Evolutionary conservation across 2,888 invertebrate species (phyloP), one percentile per base, ranked within the genome.

Genomic region (Myopa testacea): DNA sequence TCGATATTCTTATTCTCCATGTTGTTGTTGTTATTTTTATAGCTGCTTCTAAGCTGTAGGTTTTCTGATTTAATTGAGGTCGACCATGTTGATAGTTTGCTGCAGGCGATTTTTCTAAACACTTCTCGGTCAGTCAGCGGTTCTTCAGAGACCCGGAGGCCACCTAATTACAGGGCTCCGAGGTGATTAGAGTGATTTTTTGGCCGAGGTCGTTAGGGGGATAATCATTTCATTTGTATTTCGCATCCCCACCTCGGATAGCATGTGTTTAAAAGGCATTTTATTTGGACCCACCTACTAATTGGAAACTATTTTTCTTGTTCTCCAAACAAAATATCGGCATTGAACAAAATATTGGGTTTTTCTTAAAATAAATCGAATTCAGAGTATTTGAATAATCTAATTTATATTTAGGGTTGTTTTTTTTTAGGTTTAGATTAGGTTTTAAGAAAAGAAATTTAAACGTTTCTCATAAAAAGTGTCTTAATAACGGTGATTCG

Each of bases 61-160:
- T 55, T 62, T 62, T 62, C 63, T 55, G 34, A 76, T 78, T 71
- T 77, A 79, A 78, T 77, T 71, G 75, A 75, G 63, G 62, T 78
- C 68, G 74, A 62, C 34, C 58, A n/a, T 76, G 77, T 77, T 70
- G 72, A 75, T 60, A 38, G 68, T 19, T 26, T 26, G 26, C 26
- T 70, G 78, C 77, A 77, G 75, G 73, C 71, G 10, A 50, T 50
- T 50, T 69, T 69, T 26, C 12, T 10, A 19, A 50, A 19, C n/a
- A n/a, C 50, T 52, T 69, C 45, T 70, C 45, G 16, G 45, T 10
- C 10, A 10, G 45, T 6, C 34, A 14, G 37, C 67, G 16, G 40
- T 16, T 14, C 14, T 10, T 26, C 34, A 10, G 38, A 1, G 38
- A 10, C 34, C 19, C 34, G 16, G 8, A 50, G 34, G 74, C 63